Evolutionary conservation across 2,888 invertebrate genomes (phyloP), one percentile per base, ranked within the genome.

Genomic region (Chrysina gloriosa): DNA sequence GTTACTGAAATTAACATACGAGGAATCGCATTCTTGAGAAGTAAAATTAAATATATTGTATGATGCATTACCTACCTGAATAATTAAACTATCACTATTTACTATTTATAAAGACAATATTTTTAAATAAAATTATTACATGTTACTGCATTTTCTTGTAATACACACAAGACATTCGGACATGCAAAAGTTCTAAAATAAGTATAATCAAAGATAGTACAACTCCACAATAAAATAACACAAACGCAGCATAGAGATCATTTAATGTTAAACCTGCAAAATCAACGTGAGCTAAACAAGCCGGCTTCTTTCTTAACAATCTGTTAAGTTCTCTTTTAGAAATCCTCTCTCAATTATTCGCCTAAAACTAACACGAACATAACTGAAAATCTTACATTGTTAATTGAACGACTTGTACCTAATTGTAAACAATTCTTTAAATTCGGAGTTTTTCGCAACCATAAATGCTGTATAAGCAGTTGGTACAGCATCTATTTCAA

Each of bases 201-300:
- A 61, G 34, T 16, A 61, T 25, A 3, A 67, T 2, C 9, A 58
- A 5, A 23, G 66, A 56, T 47, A 67, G 19, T 9, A 48, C 14
- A 16, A 61, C 48, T 34, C 58, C 66, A 36, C 23, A 31, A 4
- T 16, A 56, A 47, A 47, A 58, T 27, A 67, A 48, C 2, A 48
- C 21, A 48, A 67, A 47, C n/a, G 61, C 56, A 47, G 23, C 45
- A 19, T 29, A 25, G 14, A 58, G 31, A 36, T 67, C 56, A 21
- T 25, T 11, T 11, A 67, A 14, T 2, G 58, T 14, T 36, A 67
- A 58, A 36, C 16, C 58, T 9, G 31, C 16, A 61, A 61, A 61
- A 36, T 67, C 36, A 31, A 67, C 45, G n/a, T 67, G 56, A 4
- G 48, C 34, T 7, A 67, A 21, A 48, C 66, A 67, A 34, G 16